Percentiles rank a stretch among this genome's conserved stretches.
Conservation (phyloP, 2,797 vertebrate species). For the Rhincodon typus region DNA sequence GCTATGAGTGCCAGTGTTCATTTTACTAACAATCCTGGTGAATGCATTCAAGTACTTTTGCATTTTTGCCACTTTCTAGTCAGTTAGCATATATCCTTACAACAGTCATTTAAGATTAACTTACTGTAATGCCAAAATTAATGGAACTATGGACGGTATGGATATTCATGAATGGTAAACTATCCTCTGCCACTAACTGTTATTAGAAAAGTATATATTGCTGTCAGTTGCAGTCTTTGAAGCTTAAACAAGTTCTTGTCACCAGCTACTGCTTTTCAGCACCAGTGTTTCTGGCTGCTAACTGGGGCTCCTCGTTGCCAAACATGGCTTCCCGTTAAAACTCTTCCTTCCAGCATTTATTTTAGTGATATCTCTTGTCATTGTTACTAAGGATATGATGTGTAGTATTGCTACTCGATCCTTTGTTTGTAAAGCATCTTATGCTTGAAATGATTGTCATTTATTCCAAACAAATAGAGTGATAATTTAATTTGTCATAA, state of each 20-base stretch:
- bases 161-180: slow-evolving; percentile 24
- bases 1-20: background rate
- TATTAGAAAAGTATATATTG: slow-evolving; percentile 85
- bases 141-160: background rate
- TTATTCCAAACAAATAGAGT: too few relatives aligned
- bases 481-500: too few relatives aligned
- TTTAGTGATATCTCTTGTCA: slow-evolving; percentile 55
- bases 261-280: slow-evolving; percentile 83
- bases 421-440: slow-evolving; percentile 51
- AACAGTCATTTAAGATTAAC: slow-evolving; percentile 20
- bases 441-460: too few relatives aligned
- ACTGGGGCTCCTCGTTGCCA: slow-evolving; percentile 59
- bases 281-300: slow-evolving; percentile 75
- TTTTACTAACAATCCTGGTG: background rate
- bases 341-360: slow-evolving; percentile 52
- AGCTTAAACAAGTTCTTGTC: slow-evolving; percentile 79
- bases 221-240: slow-evolving; percentile 76
- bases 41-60: background rate
- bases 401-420: slow-evolving; percentile 46
- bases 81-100: background rate
- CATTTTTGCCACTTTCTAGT: background rate
- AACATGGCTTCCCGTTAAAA: slow-evolving; percentile 53
- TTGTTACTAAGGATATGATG: slow-evolving; percentile 42
- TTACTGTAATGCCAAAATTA: slow-evolving; percentile 25
- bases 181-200: slow-evolving; percentile 48